phyloP scores from a whole-genome alignment of 2,113 vertebrate genomes.

The Carassius carassius region DNA sequence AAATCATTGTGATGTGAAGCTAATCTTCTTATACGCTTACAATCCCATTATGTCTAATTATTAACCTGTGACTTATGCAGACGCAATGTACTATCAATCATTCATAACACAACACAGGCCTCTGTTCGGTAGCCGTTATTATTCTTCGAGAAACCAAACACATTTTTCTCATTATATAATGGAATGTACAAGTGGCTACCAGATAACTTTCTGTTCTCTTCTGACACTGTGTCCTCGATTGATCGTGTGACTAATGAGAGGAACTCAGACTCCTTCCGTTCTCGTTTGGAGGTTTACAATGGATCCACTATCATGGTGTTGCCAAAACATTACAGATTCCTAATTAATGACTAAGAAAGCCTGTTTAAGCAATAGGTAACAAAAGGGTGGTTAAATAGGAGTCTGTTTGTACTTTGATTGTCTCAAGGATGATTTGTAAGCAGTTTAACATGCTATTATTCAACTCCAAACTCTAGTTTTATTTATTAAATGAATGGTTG shows the following conservation, averaged over 20 bases:
- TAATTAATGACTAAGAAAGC: not conserved
- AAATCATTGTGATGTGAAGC: slow-evolving; percentile 3
- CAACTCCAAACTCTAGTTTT: slow-evolving; percentile 41
- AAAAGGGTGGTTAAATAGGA: not conserved
- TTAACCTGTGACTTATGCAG: slow-evolving; percentile 45
- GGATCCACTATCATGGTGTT: not conserved
- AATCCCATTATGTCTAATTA: slow-evolving; percentile 31
- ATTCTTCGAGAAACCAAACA: not conserved
- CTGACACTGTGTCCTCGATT: not conserved
- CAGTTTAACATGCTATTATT: slow-evolving; percentile 30
- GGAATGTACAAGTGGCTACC: not conserved
- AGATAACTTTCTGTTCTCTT: not conserved
- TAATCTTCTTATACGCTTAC: slow-evolving; percentile 6
- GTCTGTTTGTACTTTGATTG: slow-evolving; percentile 6
- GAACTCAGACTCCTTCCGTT: not conserved
- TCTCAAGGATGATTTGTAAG: not conserved
- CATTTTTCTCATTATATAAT: not conserved
- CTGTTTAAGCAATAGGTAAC: not conserved
- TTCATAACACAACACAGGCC: slow-evolving; percentile 12
- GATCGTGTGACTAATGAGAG: not conserved
- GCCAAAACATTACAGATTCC: not conserved
- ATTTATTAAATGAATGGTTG: slow-evolving; percentile 53
- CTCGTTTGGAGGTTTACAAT: not conserved
- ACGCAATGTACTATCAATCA: slow-evolving; percentile 43
- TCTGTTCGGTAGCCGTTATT: not conserved